Percentiles rank a stretch among this genome's conserved stretches.
Conservation (phyloP, 2,888 invertebrate genomes). For the Ligdia adustata region DNA sequence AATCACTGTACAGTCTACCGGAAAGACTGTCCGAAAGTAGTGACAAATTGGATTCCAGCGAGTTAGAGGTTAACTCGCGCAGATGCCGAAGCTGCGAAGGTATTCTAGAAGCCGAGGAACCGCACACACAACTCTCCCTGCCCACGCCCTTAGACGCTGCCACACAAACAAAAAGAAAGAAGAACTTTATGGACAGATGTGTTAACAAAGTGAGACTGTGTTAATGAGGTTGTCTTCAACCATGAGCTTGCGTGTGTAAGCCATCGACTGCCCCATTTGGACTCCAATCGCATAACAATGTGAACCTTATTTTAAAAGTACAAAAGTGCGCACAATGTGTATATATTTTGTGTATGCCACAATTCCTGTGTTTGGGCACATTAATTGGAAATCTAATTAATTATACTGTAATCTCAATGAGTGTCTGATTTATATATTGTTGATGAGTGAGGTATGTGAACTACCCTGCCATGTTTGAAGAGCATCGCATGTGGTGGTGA, state of each 20-base stretch:
- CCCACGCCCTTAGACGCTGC: constrained; percentile 83
- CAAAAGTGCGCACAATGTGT: constrained; percentile 80
- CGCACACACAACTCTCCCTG: constrained; percentile 82
- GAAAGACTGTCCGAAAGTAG: constrained; percentile 74
- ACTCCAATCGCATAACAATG: constrained; percentile 68
- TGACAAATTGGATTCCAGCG: constrained; percentile 62
- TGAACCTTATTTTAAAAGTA: constrained; percentile 79
- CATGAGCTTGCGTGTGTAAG: constrained; percentile 73
- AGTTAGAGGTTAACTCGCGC: constrained; percentile 64
- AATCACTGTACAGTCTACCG: constrained; percentile 71
- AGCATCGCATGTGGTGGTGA: constrained; percentile 72
- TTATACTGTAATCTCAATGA: constrained; percentile 79
- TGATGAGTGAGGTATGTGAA: constrained; percentile 55
- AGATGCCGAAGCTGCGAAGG: constrained; percentile 86
- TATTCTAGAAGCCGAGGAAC: constrained; percentile 80
- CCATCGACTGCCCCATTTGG: constrained; percentile 69
- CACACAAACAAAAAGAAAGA: constrained; percentile 86
- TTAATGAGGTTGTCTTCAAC: constrained; percentile 74
- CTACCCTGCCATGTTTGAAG: constrained; percentile 74
- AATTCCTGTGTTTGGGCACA: constrained; percentile 60
- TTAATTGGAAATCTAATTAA: constrained; percentile 63
- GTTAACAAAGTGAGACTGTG: constrained; percentile 91
- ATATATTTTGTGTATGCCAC: constrained; percentile 76
- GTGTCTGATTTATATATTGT: constrained; percentile 64
- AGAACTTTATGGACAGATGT: constrained; percentile 93